Conservation (phyloP, 2,797 vertebrate genomes). For the Crocidura indochinensis region DNA sequence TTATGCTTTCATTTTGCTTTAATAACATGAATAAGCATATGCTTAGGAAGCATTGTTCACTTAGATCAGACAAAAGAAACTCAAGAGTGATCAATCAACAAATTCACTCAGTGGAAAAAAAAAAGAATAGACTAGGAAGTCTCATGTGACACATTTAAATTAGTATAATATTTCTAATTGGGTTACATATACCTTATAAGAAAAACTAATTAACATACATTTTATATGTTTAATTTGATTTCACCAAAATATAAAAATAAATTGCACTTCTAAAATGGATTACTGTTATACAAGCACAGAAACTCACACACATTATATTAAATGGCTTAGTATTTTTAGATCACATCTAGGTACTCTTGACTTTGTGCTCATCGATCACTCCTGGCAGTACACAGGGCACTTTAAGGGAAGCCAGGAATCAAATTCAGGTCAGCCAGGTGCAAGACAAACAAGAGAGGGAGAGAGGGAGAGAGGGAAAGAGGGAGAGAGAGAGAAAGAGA, state of each 20-base stretch:
- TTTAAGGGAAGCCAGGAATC: too few species aligned
- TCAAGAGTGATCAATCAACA: too few species aligned
- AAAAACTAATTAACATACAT: conserved; percentile 65
- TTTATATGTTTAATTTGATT: conserved; percentile 85
- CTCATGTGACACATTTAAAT: conserved; percentile 17
- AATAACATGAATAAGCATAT: background rate
- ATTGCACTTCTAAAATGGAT: conserved; percentile 55
- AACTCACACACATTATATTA: background rate
- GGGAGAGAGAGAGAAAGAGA: too few species aligned
- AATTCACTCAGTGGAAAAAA: conserved; percentile 64
- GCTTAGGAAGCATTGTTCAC: background rate
- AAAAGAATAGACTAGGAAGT: conserved; percentile 74
- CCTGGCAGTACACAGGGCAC: too few species aligned
- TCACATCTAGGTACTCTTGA: too few species aligned
- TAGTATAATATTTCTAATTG: conserved; percentile 75
- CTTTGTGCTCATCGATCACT: too few species aligned
- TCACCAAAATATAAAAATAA: conserved; percentile 82
- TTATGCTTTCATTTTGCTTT: too few species aligned
- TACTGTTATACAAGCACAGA: conserved; percentile 13
- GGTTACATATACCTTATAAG: conserved; percentile 68
- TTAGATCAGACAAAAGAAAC: background rate
- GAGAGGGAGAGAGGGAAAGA: too few species aligned
- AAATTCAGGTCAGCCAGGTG: too few species aligned
- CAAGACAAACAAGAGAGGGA: too few species aligned
- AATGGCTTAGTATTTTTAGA: background rate